phyloP scores from a whole-genome alignment of 2,888 invertebrate genomes.

The Oligia latruncula region DNA sequence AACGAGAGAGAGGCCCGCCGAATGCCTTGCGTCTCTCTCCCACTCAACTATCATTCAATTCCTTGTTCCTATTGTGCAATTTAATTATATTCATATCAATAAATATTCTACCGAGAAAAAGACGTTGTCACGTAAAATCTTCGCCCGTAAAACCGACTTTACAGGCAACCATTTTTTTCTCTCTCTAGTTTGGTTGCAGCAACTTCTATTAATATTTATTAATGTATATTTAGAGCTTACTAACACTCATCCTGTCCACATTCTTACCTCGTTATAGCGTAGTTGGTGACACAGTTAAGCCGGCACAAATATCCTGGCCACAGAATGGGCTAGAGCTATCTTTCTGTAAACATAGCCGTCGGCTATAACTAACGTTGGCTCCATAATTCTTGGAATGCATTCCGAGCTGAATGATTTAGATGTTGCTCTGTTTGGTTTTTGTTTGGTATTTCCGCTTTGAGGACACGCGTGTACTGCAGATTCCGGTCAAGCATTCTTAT shows the following conservation, averaged over 20 bases:
- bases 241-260: constrained; percentile 10
- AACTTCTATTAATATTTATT: constrained; percentile 9
- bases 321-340: constrained; percentile 26
- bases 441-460: constrained; percentile 34
- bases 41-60: no score
- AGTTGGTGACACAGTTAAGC: constrained; percentile 1
- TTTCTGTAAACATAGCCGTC: constrained; percentile 26
- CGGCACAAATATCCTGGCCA: neutral
- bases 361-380: constrained; percentile 27
- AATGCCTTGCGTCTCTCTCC: no score
- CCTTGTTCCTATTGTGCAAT: no score
- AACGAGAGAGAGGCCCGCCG: no score
- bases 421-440: constrained; percentile 30
- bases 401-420: constrained; percentile 57
- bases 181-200: neutral
- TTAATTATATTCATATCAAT: no score
- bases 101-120: no score
- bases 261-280: constrained; percentile 8
- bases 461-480: neutral
- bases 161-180: no score
- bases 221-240: neutral
- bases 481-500: neutral
- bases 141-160: no score
- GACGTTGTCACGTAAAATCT: no score
- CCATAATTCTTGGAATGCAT: constrained; percentile 49